Percentiles rank a stretch among this genome's conserved stretches.
phyloP scores from a whole-genome alignment of 2,113 vertebrate genomes.

The Halcyon malimbica region DNA sequence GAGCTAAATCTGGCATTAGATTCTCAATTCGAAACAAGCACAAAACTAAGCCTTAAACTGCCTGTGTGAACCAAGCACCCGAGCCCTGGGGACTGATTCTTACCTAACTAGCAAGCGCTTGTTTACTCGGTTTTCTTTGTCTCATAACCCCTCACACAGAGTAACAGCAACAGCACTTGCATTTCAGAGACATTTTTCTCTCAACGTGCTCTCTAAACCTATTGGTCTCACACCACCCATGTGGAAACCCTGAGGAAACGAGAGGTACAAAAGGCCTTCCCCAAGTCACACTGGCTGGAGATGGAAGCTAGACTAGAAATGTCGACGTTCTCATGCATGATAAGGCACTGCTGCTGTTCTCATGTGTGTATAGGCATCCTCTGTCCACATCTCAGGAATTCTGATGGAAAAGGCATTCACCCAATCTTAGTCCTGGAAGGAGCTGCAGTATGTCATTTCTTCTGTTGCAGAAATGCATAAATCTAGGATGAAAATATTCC shows the following conservation, averaged over 20 bases:
- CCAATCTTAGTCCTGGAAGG: background rate
- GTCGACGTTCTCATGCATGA: background rate
- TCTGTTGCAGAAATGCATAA: background rate
- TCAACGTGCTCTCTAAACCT: background rate
- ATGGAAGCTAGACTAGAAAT: background rate
- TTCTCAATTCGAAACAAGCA: background rate
- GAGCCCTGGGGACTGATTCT: background rate
- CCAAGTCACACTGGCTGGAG: rapidly evolving
- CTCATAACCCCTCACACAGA: background rate
- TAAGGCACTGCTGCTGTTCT: background rate
- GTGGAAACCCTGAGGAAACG: background rate
- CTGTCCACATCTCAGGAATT: background rate
- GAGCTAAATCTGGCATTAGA: background rate
- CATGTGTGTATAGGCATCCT: background rate
- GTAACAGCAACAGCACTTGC: background rate
- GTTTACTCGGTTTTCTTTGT: background rate
- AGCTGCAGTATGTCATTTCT: background rate
- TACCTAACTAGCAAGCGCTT: background rate
- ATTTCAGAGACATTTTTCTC: background rate
- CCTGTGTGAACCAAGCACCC: background rate
- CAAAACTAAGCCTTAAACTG: background rate
- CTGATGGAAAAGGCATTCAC: background rate
- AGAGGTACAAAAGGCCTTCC: background rate
- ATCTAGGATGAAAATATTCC: background rate
- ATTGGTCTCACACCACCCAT: background rate